phyloP scores from a whole-genome alignment of 92 coral and sea anemone genomes.

The Epizoanthus stellaris region DNA sequence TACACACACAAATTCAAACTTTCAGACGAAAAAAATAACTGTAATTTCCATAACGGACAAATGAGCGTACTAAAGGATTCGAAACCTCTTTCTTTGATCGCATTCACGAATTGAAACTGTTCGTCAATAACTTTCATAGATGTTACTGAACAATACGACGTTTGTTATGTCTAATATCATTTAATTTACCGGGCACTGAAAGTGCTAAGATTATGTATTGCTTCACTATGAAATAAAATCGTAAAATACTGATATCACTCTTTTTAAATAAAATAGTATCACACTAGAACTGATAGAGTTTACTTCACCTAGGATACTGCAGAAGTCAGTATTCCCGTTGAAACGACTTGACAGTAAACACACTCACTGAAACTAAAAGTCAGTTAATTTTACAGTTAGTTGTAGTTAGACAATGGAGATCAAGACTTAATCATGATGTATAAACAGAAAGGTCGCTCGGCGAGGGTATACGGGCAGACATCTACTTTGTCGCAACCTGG shows the following conservation, averaged over 20 bases:
- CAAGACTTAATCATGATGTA: neutral
- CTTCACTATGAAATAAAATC: neutral
- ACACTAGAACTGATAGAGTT: neutral
- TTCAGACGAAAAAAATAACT: no score
- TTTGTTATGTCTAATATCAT: neutral
- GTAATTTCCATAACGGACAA: no score
- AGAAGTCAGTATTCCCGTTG: neutral
- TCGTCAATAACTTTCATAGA: no score
- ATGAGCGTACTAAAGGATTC: no score
- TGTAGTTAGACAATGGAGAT: conserved; percentile 5
- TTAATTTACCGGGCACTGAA: neutral
- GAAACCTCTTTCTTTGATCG: no score
- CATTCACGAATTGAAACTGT: no score
- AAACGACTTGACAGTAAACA: conserved; percentile 8
- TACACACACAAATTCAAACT: no score
- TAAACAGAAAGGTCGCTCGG: conserved; percentile 21
- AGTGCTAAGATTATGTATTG: conserved; percentile 1
- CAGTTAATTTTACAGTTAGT: neutral
- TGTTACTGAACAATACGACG: neutral
- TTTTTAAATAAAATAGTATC: neutral
- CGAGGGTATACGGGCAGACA: neutral
- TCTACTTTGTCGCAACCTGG: no score
- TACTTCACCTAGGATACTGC: neutral
- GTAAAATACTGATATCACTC: neutral
- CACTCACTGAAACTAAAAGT: neutral